Percentiles rank a stretch among this genome's conserved stretches.
Evolutionary conservation across 92 coral and sea anemone genomes (phyloP).

Genomic region (Palythoa caribaeorum): DNA sequence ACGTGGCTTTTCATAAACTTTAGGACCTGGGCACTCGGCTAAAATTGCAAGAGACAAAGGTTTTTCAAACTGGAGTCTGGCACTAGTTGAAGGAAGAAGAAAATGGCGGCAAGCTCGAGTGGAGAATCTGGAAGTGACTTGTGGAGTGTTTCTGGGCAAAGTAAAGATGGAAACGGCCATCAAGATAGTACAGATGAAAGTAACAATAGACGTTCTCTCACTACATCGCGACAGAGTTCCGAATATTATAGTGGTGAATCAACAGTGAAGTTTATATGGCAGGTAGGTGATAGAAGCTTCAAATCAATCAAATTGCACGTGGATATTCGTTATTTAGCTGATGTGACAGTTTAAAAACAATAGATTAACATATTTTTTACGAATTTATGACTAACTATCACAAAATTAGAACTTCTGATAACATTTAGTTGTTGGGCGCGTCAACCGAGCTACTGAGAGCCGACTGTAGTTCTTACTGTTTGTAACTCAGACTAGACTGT

Average conservation of each 20-base stretch:
- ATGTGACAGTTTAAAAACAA: not conserved
- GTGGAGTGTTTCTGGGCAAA: slow-evolving; percentile 48
- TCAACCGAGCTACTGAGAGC: not conserved
- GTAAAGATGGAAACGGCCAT: slow-evolving; percentile 11
- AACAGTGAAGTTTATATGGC: slow-evolving; percentile 85
- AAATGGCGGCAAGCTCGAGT: slow-evolving; percentile 85
- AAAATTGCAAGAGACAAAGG: not conserved
- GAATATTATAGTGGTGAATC: slow-evolving; percentile 86
- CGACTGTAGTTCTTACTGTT: not conserved
- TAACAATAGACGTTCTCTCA: slow-evolving; percentile 51
- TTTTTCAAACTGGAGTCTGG: not conserved
- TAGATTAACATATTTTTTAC: too few species aligned
- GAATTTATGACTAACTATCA: too few species aligned
- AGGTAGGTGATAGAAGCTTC: slow-evolving; percentile 59
- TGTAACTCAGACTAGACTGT: too few species aligned
- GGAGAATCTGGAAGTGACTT: slow-evolving; percentile 26
- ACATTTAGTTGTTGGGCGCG: not conserved
- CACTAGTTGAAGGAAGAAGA: slow-evolving; percentile 6
- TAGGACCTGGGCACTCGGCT: not conserved
- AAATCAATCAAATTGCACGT: slow-evolving; percentile 30
- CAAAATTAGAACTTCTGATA: too few species aligned
- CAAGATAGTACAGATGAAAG: slow-evolving; percentile 23
- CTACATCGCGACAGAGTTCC: slow-evolving; percentile 78
- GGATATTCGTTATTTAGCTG: not conserved
- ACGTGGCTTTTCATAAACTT: not conserved